phyloP scores from a whole-genome alignment of 2,113 vertebrate genomes.

The Mesitornis unicolor region DNA sequence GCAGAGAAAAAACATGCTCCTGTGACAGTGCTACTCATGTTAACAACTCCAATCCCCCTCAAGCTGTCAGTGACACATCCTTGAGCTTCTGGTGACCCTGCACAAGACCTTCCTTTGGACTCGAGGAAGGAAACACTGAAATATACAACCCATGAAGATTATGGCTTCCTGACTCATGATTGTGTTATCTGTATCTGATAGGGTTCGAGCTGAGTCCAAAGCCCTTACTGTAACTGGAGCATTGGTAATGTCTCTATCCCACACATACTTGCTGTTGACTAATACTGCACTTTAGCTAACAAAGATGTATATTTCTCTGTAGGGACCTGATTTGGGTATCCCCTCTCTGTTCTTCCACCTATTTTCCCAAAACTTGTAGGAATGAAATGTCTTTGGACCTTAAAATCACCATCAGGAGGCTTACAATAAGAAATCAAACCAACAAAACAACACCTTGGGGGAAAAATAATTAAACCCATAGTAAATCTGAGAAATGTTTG shows the following conservation, averaged over 20 bases:
- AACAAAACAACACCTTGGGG: not conserved
- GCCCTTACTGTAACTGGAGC: not conserved
- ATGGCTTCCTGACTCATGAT: not conserved
- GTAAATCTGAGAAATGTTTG: not conserved
- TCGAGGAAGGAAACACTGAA: not conserved
- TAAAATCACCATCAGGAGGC: not conserved
- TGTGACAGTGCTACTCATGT: conserved; percentile 7
- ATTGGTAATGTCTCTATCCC: not conserved
- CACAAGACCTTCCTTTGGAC: not conserved
- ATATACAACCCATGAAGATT: not conserved
- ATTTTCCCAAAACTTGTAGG: not conserved
- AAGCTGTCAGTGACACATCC: conserved; percentile 39
- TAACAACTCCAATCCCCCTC: conserved; percentile 1
- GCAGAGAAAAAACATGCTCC: not conserved
- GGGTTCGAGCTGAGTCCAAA: not conserved
- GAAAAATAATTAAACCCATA: not conserved
- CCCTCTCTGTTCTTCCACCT: not conserved
- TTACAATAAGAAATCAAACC: not conserved
- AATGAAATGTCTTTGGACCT: not conserved
- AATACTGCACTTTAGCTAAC: not conserved
- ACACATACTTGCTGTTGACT: not conserved
- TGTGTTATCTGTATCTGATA: not conserved
- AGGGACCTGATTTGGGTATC: not conserved
- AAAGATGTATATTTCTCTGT: not conserved
- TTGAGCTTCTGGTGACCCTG: conserved; percentile 25